Percentiles rank a stretch among this genome's conserved stretches.
Evolutionary conservation across 2,113 vertebrate genomes (phyloP).

Genomic region (Ranitomeya variabilis): DNA sequence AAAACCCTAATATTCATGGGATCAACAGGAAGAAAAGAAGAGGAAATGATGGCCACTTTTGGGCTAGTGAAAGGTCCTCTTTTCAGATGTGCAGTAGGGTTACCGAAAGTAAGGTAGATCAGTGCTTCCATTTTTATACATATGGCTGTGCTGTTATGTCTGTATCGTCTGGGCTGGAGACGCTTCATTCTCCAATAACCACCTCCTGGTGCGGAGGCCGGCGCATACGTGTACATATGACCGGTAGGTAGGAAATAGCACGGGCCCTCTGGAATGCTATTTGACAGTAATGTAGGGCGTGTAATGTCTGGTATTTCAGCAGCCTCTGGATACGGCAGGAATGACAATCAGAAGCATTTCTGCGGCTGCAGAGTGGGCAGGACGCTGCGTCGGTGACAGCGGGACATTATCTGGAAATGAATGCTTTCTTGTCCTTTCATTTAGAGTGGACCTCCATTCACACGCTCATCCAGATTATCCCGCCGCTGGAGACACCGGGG

Average conservation of each 20-base stretch:
- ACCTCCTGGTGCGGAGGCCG: neutral
- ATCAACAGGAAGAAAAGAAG: too few relatives aligned
- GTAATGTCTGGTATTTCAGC: conserved; percentile 12
- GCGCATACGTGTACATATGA: neutral
- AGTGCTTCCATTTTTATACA: neutral
- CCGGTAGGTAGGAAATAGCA: neutral
- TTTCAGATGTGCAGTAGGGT: too few relatives aligned
- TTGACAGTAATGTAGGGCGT: neutral
- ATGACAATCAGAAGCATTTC: conserved; percentile 24
- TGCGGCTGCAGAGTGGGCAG: conserved; percentile 20
- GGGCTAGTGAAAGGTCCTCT: too few relatives aligned
- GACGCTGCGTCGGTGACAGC: conserved; percentile 23
- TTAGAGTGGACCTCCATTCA: conserved; percentile 49
- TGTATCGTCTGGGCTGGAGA: too few relatives aligned
- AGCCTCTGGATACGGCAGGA: conserved; percentile 2
- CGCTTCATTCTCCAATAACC: neutral
- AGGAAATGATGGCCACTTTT: too few relatives aligned
- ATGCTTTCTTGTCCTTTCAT: conserved; percentile 52
- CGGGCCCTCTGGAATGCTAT: neutral
- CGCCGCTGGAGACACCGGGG: conserved; percentile 47
- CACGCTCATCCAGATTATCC: conserved; percentile 42
- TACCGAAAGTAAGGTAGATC: neutral
- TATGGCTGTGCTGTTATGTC: neutral
- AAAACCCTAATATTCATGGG: too few relatives aligned
- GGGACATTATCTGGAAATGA: conserved; percentile 54